Percentiles rank a stretch among this genome's conserved stretches.
phyloP scores from a whole-genome alignment of 2,797 vertebrate genomes.

The Vespertilio murinus region DNA sequence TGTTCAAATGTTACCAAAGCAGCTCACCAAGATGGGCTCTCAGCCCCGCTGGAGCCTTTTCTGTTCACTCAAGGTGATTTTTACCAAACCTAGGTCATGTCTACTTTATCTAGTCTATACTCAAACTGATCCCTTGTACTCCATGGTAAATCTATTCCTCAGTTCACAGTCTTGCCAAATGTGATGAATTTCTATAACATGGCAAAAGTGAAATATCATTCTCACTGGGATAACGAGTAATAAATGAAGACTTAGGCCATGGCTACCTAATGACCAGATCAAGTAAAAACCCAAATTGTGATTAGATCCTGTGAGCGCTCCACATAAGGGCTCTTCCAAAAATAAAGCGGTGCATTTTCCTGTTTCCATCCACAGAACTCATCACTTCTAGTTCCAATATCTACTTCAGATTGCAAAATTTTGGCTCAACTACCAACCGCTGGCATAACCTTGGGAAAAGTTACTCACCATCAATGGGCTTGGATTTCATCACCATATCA shows the following conservation, averaged over 20 bases:
- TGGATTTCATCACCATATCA: not conserved
- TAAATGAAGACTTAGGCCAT: not conserved
- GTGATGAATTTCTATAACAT: not conserved
- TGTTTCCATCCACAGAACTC: not conserved
- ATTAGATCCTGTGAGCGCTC: not conserved
- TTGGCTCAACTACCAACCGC: not conserved
- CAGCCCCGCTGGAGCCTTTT: not conserved
- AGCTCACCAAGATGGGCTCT: not conserved
- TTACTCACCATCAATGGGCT: not conserved
- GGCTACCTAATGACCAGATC: not conserved
- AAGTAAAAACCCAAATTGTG: not conserved
- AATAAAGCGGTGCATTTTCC: not conserved
- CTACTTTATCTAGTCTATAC: not conserved
- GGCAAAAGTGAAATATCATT: conserved; percentile 25
- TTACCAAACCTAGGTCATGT: not conserved
- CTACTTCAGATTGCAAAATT: not conserved
- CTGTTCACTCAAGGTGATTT: not conserved
- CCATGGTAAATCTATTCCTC: not conserved
- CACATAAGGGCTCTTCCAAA: not conserved
- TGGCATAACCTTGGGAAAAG: not conserved
- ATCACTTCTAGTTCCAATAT: not conserved
- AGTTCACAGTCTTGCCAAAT: conserved; percentile 8
- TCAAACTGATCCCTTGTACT: not conserved
- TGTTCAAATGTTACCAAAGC: not conserved
- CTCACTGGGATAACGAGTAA: not conserved